Conservation (phyloP, 2,113 vertebrate species). For the Alexandromys fortis region DNA sequence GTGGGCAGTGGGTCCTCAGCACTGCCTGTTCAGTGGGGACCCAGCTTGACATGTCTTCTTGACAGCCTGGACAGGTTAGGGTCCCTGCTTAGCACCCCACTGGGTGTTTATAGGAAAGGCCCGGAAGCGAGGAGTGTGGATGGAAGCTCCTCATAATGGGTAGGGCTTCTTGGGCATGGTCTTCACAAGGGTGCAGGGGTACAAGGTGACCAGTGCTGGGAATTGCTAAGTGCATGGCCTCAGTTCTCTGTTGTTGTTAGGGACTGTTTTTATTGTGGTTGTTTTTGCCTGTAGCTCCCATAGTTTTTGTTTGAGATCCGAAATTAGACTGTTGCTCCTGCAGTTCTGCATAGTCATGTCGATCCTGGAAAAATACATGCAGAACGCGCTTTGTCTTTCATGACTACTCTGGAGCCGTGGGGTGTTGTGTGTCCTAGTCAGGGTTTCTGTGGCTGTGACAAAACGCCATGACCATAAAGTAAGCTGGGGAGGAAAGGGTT, state of each 20-base stretch:
- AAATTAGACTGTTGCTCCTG: not conserved
- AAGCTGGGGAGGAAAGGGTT: not conserved
- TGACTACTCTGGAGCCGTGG: no score
- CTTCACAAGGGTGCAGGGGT: not conserved
- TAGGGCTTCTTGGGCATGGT: not conserved
- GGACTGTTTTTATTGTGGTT: not conserved
- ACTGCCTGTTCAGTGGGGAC: not conserved
- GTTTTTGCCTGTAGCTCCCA: not conserved
- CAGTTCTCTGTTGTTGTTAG: not conserved
- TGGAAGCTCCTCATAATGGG: not conserved
- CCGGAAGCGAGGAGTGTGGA: not conserved
- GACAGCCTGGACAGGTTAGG: not conserved
- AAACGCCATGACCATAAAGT: not conserved
- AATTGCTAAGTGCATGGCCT: not conserved
- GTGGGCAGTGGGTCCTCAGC: not conserved
- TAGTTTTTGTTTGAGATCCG: not conserved
- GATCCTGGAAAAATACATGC: not conserved
- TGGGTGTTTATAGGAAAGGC: not conserved
- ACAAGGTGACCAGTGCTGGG: not conserved
- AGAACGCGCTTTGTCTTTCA: not conserved
- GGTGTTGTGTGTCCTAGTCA: not conserved
- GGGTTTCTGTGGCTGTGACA: not conserved
- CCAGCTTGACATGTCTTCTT: not conserved
- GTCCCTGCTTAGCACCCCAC: not conserved
- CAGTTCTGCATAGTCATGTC: accelerated